Percentiles rank a stretch among this genome's conserved stretches.
Evolutionary conservation across 2,797 vertebrate species (phyloP).

Genomic region (Mastacembelus armatus): DNA sequence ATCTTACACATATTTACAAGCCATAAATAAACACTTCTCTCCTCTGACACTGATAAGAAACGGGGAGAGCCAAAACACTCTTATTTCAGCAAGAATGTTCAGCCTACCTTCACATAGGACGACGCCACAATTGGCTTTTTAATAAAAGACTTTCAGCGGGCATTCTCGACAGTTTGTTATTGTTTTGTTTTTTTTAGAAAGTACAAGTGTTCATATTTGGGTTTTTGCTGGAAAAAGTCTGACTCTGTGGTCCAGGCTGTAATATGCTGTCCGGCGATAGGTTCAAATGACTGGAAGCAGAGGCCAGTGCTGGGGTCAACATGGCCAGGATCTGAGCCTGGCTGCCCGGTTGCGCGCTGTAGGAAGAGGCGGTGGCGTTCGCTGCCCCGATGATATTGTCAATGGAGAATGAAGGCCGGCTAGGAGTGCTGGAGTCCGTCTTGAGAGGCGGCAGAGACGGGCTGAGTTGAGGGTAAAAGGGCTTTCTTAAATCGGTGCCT

Average conservation of each 20-base stretch:
- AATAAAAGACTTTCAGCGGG: slow-evolving; percentile 40
- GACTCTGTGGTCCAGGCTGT: slow-evolving; percentile 83
- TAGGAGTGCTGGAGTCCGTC: slow-evolving; percentile 86
- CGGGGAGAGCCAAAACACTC: slow-evolving; percentile 50
- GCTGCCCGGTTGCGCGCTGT: slow-evolving; percentile 82
- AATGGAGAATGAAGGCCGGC: slow-evolving; percentile 93
- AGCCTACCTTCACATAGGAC: slow-evolving; percentile 89
- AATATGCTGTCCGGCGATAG: slow-evolving; percentile 89
- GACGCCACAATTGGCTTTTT: slow-evolving; percentile 71
- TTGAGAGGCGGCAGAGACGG: slow-evolving; percentile 89
- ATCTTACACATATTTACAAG: slow-evolving; percentile 86
- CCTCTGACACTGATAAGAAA: slow-evolving; percentile 58
- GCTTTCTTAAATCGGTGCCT: slow-evolving; percentile 90
- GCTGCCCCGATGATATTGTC: slow-evolving; percentile 95
- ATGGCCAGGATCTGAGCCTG: slow-evolving; percentile 95
- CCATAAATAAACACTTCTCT: slow-evolving; percentile 86
- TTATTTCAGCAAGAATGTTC: slow-evolving; percentile 78
- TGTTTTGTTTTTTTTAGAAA: slow-evolving; percentile 82
- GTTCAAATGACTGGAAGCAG: slow-evolving; percentile 90
- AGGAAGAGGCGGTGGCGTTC: slow-evolving; percentile 86
- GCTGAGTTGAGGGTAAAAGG: slow-evolving; percentile 92
- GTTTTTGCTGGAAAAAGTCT: slow-evolving; percentile 92
- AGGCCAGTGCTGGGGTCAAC: slow-evolving; percentile 91
- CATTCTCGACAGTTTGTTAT: slow-evolving; percentile 19
- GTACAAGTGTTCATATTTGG: slow-evolving; percentile 91